Base-by-base conservation (phyloP, 2,113 vertebrate genomes). In the Falcunculus frontatus region DNA sequence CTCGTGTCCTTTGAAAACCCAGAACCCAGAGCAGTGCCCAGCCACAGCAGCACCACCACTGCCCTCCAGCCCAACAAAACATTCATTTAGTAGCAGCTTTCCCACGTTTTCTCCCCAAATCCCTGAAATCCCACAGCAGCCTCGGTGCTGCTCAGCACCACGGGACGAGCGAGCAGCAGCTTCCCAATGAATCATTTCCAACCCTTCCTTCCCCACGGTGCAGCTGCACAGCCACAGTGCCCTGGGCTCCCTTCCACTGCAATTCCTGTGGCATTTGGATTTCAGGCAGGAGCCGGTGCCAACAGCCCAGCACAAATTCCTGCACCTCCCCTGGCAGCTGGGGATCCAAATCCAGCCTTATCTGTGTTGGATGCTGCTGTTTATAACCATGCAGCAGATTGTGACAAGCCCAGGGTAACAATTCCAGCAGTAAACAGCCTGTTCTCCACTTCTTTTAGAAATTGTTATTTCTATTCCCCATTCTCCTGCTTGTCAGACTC, bases 41-140 rank as follows among this genome's bases (percentile, higher is more conserved):
- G 42, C 50, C 37, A 22, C 37, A 49, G 59, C 37, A 52, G 50
- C 75, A 11, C 11, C 65, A 59, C 37, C 17, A 11, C 39, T 1
- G 32, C 49, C 67, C 68, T 49, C 23, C 50, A 19, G 27, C 42
- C 20, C 63, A 23, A 22, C 13, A 6, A 15, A 77, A 6, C 10
- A 0, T 6, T 5, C 6, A 9, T 2, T 33, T 3, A 13, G 32
- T 0, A 35, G 44, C 70, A 55, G 9, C 26, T 57, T 27, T 26
- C 15, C 33, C 52, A 22, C 1, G 0, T 67, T 63, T 60, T 23
- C 69, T 35, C 70, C 65, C 27, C 21, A 23, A 5, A 37, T 13
- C 75, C 20, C 13, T 6, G 1, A 6, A 41, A 18, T 10, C 49
- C 80, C 8, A 2, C 32, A 20, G 53, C 32, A 17, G 27, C 23